Evolutionary conservation across 2,797 vertebrate species (phyloP), one percentile per base, ranked within the genome.

Genomic region (Austrolebias charrua): DNA sequence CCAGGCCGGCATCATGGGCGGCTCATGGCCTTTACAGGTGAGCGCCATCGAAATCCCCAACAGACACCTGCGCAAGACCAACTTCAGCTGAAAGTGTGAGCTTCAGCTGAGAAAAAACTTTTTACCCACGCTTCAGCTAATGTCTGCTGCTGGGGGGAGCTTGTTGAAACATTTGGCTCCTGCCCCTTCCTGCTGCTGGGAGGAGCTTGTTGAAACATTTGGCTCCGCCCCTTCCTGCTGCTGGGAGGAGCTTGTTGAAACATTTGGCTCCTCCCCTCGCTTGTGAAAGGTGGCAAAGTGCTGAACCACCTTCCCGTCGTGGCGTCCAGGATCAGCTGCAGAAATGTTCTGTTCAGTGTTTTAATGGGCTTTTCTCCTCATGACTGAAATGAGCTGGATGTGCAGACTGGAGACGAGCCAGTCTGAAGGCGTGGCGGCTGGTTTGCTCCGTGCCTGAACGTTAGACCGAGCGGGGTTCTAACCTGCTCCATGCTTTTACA

Each of bases 1-100:
- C 61, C 97, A 99, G 82, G 98, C 98, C 0, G 98, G 98, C 54
- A 98, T 99, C 75, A 94, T 97, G 93, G 95, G 95, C 0, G 98
- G 97, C 6, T 96, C 98, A 9, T 99, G 98, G 98, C 97, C 98
- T 52, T 87, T 99, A 40, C 96, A 98, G 90, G 98, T 99, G 81
- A 98, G 98, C 18, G 98, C 97, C 16, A 89, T 98, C 75, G 97
- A 99, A 90, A 98, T 99, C 73, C 95, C 96, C 63, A 99, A 96
- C 85, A 95, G 91, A 84, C 95, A 95, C 87, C 90, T 99, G 79
- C 93, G 66, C 55, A 99, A 99, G 84, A 96, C 90, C 15, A 98
- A 98, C 91, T 98, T 98, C 85, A 95, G 89, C 81, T 99, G 86
- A 46, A 46, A 1, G n/a, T 10, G 48, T 6, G 2, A 50, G 50